Percentiles rank a stretch among this genome's conserved stretches.
These are phyloP conservation scores for Danio kyathit DNA, from an alignment of 2,797 vertebrate genomes.

Conservation along the genomic window DNA sequence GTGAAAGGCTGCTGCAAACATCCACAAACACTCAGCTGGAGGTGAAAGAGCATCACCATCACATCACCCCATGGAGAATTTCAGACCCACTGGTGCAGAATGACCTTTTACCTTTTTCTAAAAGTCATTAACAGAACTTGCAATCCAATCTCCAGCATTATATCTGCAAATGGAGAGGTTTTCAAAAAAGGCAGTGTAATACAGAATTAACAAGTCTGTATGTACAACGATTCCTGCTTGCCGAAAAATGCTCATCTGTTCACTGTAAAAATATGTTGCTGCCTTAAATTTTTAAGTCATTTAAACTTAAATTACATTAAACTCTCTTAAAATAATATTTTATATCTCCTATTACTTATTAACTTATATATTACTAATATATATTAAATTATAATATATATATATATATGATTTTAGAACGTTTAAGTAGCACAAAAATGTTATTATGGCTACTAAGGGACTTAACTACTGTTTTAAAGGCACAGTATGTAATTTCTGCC, in stretches of 20 bases:
- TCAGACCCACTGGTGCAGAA: conserved; percentile 14
- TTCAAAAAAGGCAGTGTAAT: conserved; percentile 31
- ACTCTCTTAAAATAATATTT: too few relatives aligned
- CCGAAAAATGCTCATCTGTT: conserved; percentile 13
- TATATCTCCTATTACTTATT: too few relatives aligned
- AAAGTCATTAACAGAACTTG: conserved; percentile 1
- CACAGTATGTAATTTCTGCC: too few relatives aligned
- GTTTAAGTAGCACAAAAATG: too few relatives aligned
- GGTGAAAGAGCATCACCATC: conserved; percentile 11
- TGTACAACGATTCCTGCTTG: conserved; percentile 35
- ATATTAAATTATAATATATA: too few relatives aligned
- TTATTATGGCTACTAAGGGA: too few relatives aligned
- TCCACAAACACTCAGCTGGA: conserved; percentile 43
- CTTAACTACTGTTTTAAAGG: too few relatives aligned
- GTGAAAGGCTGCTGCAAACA: conserved; percentile 38
- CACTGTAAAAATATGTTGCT: neutral
- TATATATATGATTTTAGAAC: too few relatives aligned
- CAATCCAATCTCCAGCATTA: conserved; percentile 27
- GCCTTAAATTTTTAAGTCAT: too few relatives aligned
- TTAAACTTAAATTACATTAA: too few relatives aligned
- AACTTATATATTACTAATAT: too few relatives aligned
- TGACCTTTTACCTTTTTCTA: conserved; percentile 17
- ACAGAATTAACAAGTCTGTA: conserved; percentile 4
- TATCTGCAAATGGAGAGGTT: neutral
- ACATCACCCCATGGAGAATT: neutral